Base-by-base conservation (phyloP, 2,797 vertebrate species). In the Rhynchonycteris naso region DNA sequence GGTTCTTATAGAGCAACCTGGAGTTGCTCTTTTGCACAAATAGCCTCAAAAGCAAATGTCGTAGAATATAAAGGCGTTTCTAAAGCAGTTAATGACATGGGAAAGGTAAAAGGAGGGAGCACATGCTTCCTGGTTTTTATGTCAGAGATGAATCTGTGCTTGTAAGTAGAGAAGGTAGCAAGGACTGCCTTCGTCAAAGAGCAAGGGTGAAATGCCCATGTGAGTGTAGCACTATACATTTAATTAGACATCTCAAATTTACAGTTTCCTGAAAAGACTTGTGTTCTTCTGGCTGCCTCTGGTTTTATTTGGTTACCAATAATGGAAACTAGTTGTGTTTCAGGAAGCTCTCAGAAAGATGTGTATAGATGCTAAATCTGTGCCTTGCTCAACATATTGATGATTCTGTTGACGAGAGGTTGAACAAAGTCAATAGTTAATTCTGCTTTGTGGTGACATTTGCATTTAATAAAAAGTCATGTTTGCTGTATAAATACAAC, bases 391-490 rank as follows among this genome's bases (percentile, higher is more conserved):
- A 16, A 74, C 93, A 47, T 85, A 72, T 81, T 88, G 61, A 96
- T 97, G 92, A 68, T 85, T 92, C 92, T 26, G 35, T 81, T 92
- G 95, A 96, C 88, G 88, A 84, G 91, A 95, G 68, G 47, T 63
- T 96, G 76, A 30, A 65, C 83, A 91, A 84, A 96, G 95, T 92
- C 95, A 82, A 50, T 93, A 93, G 93, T 63, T 93, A 90, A 95
- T 91, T 95, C 92, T 96, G 63, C 61, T 95, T 92, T 50, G 56
- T 76, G 38, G 82, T 91, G 94, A 96, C 95, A 96, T 97, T 97
- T 97, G 94, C 88, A 90, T 97, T 96, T 96, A 91, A 96, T 97
- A 95, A 97, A 94, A 94, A 96, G 94, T 88, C 79, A n/a, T 93
- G 80, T 96, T 96, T 91, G 90, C 92, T 87, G 16, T 88, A 63